Evolutionary conservation across 2,888 invertebrate species (phyloP), one percentile per base, ranked within the genome.

Genomic region (Tenthredo distinguenda): DNA sequence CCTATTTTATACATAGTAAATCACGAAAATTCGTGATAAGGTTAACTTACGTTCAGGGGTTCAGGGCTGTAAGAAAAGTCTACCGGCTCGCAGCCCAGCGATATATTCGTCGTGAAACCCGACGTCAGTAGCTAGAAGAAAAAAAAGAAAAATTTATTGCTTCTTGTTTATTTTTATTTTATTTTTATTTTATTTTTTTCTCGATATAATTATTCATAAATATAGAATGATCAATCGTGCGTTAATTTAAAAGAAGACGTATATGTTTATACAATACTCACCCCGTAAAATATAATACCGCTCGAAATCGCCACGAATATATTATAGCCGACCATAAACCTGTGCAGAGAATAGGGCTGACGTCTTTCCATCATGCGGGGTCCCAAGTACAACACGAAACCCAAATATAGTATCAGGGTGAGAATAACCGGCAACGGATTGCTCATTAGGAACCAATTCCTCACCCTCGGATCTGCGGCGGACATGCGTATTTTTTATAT

Each of bases 41-140:
- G 2, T n/a, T 94, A 74, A 62, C 94, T 93, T 92, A 95, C 95
- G 50, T 96, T 94, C 86, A 97, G 85, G 0, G 96, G 95, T 89
- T 95, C 95, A 3, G 96, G 95, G 87, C 95, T 95, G 89, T 94
- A 94, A 0, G 97, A 96, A 92, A 96, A 96, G 92, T 97, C 96
- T 15, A 96, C 96, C 0, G 96, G 95, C 92, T 96, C 95, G 93
- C 97, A 97, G 68, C 96, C 95, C 87, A 95, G 94, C 85, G 95
- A 94, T 88, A 95, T 95, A 65, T 94, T 95, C 0, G 95, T 95
- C 0, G 95, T 95, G 95, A 96, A 96, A 1, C 96, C 96, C 21
- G 96, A 95, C n/a, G 95, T 96, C 88, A 95, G 91, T 71, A 96
- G 93, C 96, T 96, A 94, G 26, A 26, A 85, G 18, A 47, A 18